A percentile compares a stretch with the other conserved stretches of the same genome.
phyloP scores from a whole-genome alignment of 2,113 vertebrate genomes.

The Erythrolamprus reginae region DNA sequence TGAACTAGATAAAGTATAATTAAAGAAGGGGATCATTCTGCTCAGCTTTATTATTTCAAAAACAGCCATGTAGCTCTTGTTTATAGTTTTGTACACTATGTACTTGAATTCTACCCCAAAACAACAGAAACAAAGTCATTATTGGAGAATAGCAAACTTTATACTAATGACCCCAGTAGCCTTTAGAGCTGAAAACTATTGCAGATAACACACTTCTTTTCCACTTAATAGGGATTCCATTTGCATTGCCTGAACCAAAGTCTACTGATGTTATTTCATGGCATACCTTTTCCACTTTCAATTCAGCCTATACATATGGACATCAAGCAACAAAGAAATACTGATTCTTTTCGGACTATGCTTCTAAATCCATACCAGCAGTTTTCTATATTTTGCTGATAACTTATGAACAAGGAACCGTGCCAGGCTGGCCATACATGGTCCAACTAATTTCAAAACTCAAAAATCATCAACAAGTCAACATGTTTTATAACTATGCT shows the following conservation, averaged over 20 bases:
- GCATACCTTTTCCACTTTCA: conserved; percentile 31
- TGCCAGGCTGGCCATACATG: not conserved
- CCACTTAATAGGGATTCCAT: conserved; percentile 38
- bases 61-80: not conserved
- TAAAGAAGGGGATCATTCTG: not conserved
- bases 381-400: not conserved
- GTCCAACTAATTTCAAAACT: conserved; percentile 34
- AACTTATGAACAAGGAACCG: not conserved
- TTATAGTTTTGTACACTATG: not conserved
- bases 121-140: conserved; percentile 18
- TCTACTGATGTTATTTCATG: conserved; percentile 15
- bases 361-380: not conserved
- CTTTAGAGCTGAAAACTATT: not conserved
- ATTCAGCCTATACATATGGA: not conserved
- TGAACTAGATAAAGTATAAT: not conserved
- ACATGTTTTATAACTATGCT: conserved; percentile 41
- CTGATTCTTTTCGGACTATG: not conserved
- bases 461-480: conserved; percentile 40
- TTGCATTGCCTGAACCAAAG: conserved; percentile 19
- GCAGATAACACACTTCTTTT: conserved; percentile 44
- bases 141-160: conserved; percentile 37
- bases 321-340: conserved; percentile 2
- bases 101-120: not conserved
- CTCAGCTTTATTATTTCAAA: not conserved
- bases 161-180: conserved; percentile 25